These are phyloP conservation scores for Drosophila anceps DNA, from an alignment of 2,888 invertebrate genomes.

Conservation along the genomic window DNA sequence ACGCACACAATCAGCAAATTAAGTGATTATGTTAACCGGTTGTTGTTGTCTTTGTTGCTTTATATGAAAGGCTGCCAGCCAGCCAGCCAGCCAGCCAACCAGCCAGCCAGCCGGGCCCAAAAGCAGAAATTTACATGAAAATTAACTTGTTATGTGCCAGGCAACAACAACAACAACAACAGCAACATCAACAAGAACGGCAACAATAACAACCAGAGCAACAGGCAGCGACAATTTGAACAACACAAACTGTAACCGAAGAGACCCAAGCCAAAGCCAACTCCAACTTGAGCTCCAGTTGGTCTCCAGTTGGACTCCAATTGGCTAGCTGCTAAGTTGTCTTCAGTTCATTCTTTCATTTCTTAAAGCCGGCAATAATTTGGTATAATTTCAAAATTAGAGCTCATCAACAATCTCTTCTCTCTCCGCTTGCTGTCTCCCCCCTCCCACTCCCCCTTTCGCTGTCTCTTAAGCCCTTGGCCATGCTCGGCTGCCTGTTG, in stretches of 20 bases:
- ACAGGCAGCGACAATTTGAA: conserved; percentile 50
- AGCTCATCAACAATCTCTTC: conserved; percentile 74
- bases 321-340: conserved; percentile 21
- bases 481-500: conserved; percentile 47
- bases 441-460: neutral
- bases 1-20: conserved; percentile 73
- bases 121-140: conserved; percentile 76
- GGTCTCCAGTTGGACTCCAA: conserved; percentile 26
- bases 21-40: conserved; percentile 82
- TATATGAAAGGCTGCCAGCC: conserved; percentile 42
- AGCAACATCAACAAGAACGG: conserved; percentile 43
- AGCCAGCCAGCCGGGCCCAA: conserved; percentile 56
- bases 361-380: conserved; percentile 57
- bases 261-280: conserved; percentile 15
- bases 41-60: conserved; percentile 42
- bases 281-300: conserved; percentile 25
- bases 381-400: conserved; percentile 80
- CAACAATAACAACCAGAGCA: conserved; percentile 29
- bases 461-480: neutral
- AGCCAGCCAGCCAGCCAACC: conserved; percentile 48
- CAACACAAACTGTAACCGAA: conserved; percentile 39
- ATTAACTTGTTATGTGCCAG: conserved; percentile 76
- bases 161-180: conserved; percentile 39
- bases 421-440: conserved; percentile 19
- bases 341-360: conserved; percentile 9